Evolutionary conservation across 2,113 vertebrate species (phyloP).

Genomic region (Eolophus roseicapilla): DNA sequence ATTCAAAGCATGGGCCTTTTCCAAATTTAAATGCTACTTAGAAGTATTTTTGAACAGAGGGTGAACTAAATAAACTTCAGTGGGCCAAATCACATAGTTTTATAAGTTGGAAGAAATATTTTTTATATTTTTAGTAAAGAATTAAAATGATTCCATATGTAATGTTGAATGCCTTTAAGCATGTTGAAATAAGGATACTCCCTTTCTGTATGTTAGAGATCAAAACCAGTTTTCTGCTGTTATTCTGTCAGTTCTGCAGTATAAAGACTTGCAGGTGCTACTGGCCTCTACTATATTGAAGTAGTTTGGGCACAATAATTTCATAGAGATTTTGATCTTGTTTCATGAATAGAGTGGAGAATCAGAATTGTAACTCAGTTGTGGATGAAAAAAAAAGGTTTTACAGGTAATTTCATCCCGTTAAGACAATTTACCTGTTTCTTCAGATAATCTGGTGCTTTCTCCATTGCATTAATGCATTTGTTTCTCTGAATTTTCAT

Average conservation of each 20-base stretch:
- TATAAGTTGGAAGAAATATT: not conserved
- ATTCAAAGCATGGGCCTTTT: not conserved
- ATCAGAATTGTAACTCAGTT: constrained; percentile 36
- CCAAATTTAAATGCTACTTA: not conserved
- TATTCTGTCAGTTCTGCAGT: not conserved
- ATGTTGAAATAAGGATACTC: not conserved
- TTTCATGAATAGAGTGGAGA: not conserved
- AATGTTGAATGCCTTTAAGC: not conserved
- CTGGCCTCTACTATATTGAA: not conserved
- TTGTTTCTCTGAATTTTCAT: constrained; percentile 2
- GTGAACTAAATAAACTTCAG: not conserved
- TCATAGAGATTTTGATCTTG: constrained; percentile 2
- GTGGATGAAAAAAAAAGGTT: not conserved
- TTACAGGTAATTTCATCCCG: not conserved
- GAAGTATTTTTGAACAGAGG: not conserved
- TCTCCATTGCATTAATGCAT: not conserved
- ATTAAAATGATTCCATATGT: not conserved
- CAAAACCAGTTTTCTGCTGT: not conserved
- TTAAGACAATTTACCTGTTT: not conserved
- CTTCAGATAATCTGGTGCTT: not conserved
- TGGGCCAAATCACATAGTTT: not conserved
- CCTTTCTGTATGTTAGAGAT: not conserved
- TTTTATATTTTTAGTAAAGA: not conserved
- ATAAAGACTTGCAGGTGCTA: constrained; percentile 14
- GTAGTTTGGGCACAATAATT: not conserved